Conservation (phyloP, 2,797 vertebrate genomes). For the Lepilemur septentrionalis region DNA sequence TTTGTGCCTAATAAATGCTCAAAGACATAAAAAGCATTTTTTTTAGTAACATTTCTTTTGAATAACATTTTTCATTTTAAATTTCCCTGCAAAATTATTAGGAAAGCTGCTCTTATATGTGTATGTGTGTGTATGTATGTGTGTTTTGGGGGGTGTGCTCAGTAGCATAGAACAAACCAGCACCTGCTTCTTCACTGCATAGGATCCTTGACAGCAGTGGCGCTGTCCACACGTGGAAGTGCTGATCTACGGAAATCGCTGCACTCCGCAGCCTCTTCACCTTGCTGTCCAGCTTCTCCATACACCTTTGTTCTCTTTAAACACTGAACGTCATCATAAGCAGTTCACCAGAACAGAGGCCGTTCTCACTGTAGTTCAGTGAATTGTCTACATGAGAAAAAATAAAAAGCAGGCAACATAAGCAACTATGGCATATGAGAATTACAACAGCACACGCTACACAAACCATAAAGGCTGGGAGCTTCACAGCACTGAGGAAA, state of each 20-base stretch:
- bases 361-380: not conserved
- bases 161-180: not conserved
- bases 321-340: not conserved
- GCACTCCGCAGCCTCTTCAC: not conserved
- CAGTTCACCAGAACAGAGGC: not conserved
- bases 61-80: not conserved
- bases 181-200: accelerated
- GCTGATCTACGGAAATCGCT: accelerated
- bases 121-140: no score
- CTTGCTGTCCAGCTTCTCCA: not conserved
- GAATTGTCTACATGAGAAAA: not conserved
- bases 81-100: not conserved
- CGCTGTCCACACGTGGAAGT: not conserved
- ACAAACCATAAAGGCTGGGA: not conserved
- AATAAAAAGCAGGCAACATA: not conserved
- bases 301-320: not conserved
- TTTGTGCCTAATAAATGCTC: not conserved
- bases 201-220: not conserved
- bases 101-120: not conserved
- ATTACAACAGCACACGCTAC: accelerated
- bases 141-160: not conserved
- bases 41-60: not conserved
- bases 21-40: not conserved
- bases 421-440: not conserved
- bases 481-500: not conserved